Evolutionary conservation across 2,888 invertebrate genomes (phyloP), one percentile per base, ranked within the genome.

Genomic region (Pachydiplax longipennis): DNA sequence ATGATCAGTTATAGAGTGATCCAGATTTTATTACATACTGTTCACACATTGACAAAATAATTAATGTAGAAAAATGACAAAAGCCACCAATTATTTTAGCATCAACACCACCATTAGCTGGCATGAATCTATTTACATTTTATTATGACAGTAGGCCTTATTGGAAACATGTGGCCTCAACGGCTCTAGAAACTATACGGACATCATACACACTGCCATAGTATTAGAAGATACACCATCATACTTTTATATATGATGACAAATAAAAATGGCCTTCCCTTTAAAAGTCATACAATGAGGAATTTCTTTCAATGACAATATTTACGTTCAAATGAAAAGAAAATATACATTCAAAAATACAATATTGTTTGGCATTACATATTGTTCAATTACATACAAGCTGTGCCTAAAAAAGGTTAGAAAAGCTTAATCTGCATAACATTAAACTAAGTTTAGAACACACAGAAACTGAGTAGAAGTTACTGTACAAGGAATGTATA

Each of bases 121-220:
- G 87, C 87, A 87, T 87, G 87, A 87, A 90, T 90, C 80, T 91
- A 91, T 91, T 80, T 87, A 83, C 80, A 83, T 91, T 87, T 90
- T 90, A 80, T 83, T 90, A 91, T 90, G 91, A 90, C 90, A 91
- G 91, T 92, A 92, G 92, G 92, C 92, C 92, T 92, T 92, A 91
- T 91, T 91, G 92, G 91, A 92, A 92, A 92, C 92, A 91, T 83
- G 90, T 91, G 91, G 92, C 91, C 92, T 91, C 58, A 91, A 53
- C 81, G 91, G 91, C 91, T 73, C 90, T 91, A 91, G 35, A 90
- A 87, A 87, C 87, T 87, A 87, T 87, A 87, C 87, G 87, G 87
- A 87, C 87, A 87, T 61, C 65, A 87, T 87, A 87, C 87, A 87
- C 87, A 87, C 87, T 87, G 87, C 87, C 87, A 87, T 87, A 81